Base-by-base conservation (phyloP, 1,140 invertebrate species). In the Helicoverpa zea region DNA sequence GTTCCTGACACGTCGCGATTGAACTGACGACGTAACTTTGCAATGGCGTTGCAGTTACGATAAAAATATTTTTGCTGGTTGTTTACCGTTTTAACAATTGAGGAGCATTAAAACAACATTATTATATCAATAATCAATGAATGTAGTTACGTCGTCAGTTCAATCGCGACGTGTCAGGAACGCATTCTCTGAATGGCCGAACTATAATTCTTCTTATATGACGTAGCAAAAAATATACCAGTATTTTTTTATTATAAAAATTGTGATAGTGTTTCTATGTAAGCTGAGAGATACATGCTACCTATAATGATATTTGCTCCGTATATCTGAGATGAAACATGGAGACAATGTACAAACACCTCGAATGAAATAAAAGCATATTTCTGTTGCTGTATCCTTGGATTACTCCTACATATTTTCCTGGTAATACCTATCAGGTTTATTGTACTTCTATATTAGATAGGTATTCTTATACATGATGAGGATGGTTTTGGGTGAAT, bases 361-460 rank as follows among this genome's bases (percentile, higher is more conserved):
- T 52, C 66, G 66, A 52, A 70, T 52, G 49, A 52, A 70, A 70
- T 70, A 70, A 70, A 52, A 70, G 49, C 66, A 52, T 9, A 70
- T 52, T 52, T 70, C 23, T 70, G 66, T 70, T 52, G 23, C 54
- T 23, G 35, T 59, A 56, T 58, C 30, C 68, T 29, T 52, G 66
- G 23, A 70, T 70, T 52, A 70, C 66, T 52, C 43, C 18, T 13
- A 68, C 47, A 70, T 30, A 12, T 52, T 54, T 70, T 70, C 52
- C 13, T 49, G 14, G 18, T 18, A 5, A 29, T 43, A 43, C 35
- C 49, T 30, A 64, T 52, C 18, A 29, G 49, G 14, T 14, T 52
- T 70, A 70, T 70, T 70, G 29, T 13, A 14, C 43, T 18, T 29
- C 63, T 51, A 68, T 51, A 68, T 51, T 0, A 43, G 29, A 16